Evolutionary conservation across 2,888 invertebrate genomes (phyloP).

Genomic region (Geotrupes spiniger): DNA sequence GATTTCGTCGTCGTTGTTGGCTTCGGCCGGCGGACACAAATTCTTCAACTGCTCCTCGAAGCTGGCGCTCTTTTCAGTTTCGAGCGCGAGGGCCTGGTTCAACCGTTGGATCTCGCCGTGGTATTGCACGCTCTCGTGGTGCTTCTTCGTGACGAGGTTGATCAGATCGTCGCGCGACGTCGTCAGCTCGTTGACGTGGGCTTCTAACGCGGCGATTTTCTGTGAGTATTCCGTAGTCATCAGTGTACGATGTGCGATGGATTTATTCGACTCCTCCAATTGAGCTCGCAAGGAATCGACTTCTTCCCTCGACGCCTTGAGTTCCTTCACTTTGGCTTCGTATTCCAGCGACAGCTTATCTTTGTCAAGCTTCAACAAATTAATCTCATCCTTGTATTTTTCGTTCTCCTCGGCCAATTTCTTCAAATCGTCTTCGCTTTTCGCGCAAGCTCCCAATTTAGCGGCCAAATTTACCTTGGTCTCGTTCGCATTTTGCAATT

Average conservation of each 20-base stretch:
- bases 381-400: too few species aligned
- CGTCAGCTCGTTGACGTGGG: slow-evolving; percentile 44
- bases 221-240: slow-evolving; percentile 26
- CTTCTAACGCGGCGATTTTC: slow-evolving; percentile 29
- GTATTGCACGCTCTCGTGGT: slow-evolving; percentile 80
- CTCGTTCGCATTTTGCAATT: slow-evolving; percentile 33
- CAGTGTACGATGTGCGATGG: slow-evolving; percentile 35
- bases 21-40: slow-evolving; percentile 30
- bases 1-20: slow-evolving; percentile 35
- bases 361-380: too few species aligned
- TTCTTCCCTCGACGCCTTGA: not conserved
- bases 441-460: slow-evolving; percentile 26
- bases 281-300: slow-evolving; percentile 5
- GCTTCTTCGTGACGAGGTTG: slow-evolving; percentile 73
- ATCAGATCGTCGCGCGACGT: slow-evolving; percentile 69
- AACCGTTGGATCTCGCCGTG: slow-evolving; percentile 82
- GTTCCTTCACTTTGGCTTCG: slow-evolving; percentile 9
- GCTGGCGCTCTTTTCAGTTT: slow-evolving; percentile 54
- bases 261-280: slow-evolving; percentile 40
- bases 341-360: slow-evolving; percentile 8
- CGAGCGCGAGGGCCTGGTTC: slow-evolving; percentile 56
- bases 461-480: slow-evolving; percentile 32
- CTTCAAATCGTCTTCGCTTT: slow-evolving; percentile 9
- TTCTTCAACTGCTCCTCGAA: slow-evolving; percentile 30
- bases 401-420: slow-evolving; percentile 43